Evolutionary conservation across 2,888 invertebrate species (phyloP), one percentile per base, ranked within the genome.

Genomic region (Molorchus minor): DNA sequence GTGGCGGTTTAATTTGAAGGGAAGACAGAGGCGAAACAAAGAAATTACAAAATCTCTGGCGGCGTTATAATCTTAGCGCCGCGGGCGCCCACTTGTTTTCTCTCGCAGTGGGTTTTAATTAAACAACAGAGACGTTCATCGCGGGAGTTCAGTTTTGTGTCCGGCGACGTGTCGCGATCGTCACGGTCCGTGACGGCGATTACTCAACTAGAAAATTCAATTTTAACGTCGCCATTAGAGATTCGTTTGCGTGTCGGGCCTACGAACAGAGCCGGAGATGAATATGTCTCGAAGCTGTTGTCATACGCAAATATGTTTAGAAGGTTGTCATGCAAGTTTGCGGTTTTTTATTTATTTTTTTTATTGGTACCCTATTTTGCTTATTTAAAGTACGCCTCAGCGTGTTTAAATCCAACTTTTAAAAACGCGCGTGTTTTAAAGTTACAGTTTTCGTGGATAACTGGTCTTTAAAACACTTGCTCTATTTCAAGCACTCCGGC

Each of bases 131-230:
- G 20, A 8, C 45, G 55, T 55, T 51, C 20, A 20, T 55, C 35
- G 36, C 45, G 55, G 43, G 35, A 45, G 45, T 45, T n/a, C n/a
- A n/a, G 40, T 13, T 49, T 30, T 52, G 40, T 65, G 58, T 57
- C 55, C 59, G 45, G 59, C 62, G 62, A 55, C 56, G 69, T 58
- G 68, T 61, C 61, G 61, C 54, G 62, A 52, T 57, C 43, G 51
- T 45, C 59, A 15, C 55, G 60, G 62, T 65, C 69, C 73, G 70
- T 73, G 73, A 69, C 74, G 70, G 67, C 64, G 72, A 71, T 74
- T 71, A 71, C 71, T 75, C 75, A 74, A 73, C 68, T 71, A 73
- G 75, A 75, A 76, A 75, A 76, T 76, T 75, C 74, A 76, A 76
- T 76, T 75, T 76, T 68, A 73, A 68, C 73, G 68, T 60, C 60